Percentiles rank a stretch among this genome's conserved stretches.
These are phyloP conservation scores for Hippocampus guttulatus DNA, from an alignment of 2,113 vertebrate genomes.

Conservation along the genomic window DNA sequence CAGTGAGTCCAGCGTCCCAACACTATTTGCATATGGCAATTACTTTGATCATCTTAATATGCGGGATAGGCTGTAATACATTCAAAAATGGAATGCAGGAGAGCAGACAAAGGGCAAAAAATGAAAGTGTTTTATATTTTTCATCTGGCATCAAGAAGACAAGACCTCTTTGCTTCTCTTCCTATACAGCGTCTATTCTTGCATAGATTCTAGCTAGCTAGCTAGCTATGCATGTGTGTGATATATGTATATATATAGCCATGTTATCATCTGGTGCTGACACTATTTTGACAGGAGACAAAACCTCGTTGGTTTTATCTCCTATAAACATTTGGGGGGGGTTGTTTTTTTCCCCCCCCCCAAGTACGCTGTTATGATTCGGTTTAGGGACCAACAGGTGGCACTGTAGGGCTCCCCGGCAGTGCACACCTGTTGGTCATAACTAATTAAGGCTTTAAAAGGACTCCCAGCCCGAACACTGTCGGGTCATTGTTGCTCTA, in stretches of 20 bases:
- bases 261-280: not conserved
- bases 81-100: not conserved
- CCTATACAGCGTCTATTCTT: too few relatives aligned
- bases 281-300: not conserved
- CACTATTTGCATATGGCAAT: not conserved
- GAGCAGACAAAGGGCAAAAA: not conserved
- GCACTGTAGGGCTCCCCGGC: too few relatives aligned
- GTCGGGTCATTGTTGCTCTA: too few relatives aligned
- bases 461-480: too few relatives aligned
- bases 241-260: not conserved
- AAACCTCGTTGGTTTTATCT: not conserved
- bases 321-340: not conserved
- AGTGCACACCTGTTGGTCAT: too few relatives aligned
- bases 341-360: not conserved
- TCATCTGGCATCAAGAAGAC: not conserved
- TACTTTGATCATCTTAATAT: not conserved
- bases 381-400: too few relatives aligned
- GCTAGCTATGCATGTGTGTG: too few relatives aligned
- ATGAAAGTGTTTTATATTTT: not conserved
- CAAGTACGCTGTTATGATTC: too few relatives aligned
- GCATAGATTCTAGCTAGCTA: too few relatives aligned
- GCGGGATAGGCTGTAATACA: not conserved
- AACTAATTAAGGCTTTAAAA: too few relatives aligned
- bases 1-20: not conserved
- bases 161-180: too few relatives aligned